These are phyloP conservation scores for Jaculus jaculus DNA, from an alignment of 2,113 vertebrate genomes.

Conservation along the genomic window DNA sequence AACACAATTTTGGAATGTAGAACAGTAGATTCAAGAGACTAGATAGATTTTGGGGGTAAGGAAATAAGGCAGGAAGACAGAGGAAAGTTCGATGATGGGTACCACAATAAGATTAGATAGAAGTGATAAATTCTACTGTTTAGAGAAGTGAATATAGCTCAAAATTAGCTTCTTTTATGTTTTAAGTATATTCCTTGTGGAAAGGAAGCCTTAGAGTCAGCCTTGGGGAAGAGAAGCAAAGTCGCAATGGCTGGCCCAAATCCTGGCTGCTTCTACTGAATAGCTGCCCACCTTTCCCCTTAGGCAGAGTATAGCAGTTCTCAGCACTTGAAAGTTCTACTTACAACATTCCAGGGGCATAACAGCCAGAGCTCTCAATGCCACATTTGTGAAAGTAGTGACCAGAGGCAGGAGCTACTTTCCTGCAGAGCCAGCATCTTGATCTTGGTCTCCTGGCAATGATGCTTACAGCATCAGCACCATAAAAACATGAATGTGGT, in stretches of 20 bases:
- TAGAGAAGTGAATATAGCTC: not conserved
- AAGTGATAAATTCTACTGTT: not conserved
- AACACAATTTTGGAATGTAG: not conserved
- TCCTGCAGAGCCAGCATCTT: not conserved
- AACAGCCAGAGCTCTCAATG: not conserved
- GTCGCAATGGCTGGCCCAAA: not conserved
- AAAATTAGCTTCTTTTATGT: not conserved
- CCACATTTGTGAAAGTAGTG: not conserved
- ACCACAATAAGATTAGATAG: not conserved
- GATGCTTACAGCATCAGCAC: not conserved
- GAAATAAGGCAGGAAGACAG: no score
- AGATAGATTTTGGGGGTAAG: not conserved
- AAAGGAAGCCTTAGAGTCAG: conserved; percentile 1
- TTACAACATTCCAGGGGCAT: not conserved
- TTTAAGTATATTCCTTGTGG: not conserved
- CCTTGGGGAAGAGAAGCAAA: conserved; percentile 20
- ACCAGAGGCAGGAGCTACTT: conserved; percentile 2
- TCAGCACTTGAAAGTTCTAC: not conserved
- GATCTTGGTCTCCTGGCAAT: not conserved
- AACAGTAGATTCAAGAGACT: not conserved
- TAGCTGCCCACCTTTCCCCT: not conserved
- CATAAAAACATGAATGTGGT: not conserved
- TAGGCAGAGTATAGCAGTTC: not conserved
- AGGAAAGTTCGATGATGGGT: not conserved
- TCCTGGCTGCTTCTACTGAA: not conserved